Percentiles rank a stretch among this genome's conserved stretches.
phyloP scores from a whole-genome alignment of 92 coral and sea anemone genomes.

The Micromussa lordhowensis region DNA sequence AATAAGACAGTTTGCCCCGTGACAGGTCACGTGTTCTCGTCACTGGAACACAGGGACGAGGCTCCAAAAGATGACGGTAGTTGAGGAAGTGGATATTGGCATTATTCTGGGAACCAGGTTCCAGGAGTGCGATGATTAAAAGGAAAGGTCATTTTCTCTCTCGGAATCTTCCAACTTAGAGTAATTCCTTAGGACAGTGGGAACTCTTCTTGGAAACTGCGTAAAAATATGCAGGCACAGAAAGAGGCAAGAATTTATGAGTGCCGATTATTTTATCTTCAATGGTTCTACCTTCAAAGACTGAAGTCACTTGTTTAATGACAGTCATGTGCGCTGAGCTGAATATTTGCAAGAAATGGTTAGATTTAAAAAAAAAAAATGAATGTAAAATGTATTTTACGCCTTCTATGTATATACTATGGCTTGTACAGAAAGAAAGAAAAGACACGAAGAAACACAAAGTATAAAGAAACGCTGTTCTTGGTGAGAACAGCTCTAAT shows the following conservation, averaged over 20 bases:
- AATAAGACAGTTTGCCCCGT: constrained; percentile 93
- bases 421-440: no score
- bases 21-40: constrained; percentile 96
- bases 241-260: not conserved
- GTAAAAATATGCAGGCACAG: not conserved
- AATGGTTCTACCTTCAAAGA: not conserved
- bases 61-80: not conserved
- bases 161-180: not conserved
- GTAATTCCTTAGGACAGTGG: not conserved
- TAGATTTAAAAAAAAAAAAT: not conserved
- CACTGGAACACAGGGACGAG: constrained; percentile 45
- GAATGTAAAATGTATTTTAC: not conserved
- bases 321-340: not conserved
- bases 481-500: no score
- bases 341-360: not conserved
- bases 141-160: not conserved
- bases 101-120: not conserved
- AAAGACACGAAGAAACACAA: no score
- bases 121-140: not conserved
- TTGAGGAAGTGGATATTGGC: not conserved
- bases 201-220: not conserved
- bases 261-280: not conserved
- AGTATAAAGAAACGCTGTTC: no score
- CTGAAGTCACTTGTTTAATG: not conserved
- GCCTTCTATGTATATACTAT: not conserved